These are phyloP conservation scores for Nothocercus nigrocapillus DNA, from an alignment of 2,113 vertebrate genomes.

Conservation along the genomic window DNA sequence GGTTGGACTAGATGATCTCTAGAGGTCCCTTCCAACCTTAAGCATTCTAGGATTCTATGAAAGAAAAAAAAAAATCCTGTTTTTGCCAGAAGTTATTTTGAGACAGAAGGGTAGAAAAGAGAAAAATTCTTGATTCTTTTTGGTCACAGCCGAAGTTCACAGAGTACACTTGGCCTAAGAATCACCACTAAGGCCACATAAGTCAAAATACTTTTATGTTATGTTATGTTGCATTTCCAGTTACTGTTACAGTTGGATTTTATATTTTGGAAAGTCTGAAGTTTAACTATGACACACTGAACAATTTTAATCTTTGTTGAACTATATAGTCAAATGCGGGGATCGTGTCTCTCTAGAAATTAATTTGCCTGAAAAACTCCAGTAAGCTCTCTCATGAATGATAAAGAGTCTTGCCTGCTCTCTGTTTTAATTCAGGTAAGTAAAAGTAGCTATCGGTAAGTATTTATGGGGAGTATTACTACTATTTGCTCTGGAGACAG, in stretches of 20 bases:
- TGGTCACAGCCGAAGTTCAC: neutral
- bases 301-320: neutral
- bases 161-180: neutral
- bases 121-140: neutral
- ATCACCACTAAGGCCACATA: neutral
- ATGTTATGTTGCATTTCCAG: neutral
- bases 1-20: no score
- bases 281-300: neutral
- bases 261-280: neutral
- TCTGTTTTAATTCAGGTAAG: conserved; percentile 6
- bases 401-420: neutral
- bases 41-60: no score
- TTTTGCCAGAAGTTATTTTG: neutral
- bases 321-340: neutral
- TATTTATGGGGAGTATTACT: conserved; percentile 28
- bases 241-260: neutral
- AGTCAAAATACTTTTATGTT: neutral
- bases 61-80: neutral
- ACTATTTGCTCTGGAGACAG: conserved; percentile 27
- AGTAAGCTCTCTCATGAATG: neutral
- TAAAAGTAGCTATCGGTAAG: neutral
- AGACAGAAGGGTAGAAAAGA: neutral
- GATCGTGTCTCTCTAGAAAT: neutral
- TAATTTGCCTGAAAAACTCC: conserved; percentile 11
- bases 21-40: no score